These are phyloP conservation scores for Falco peregrinus DNA, from an alignment of 2,797 vertebrate species.

Conservation along the genomic window DNA sequence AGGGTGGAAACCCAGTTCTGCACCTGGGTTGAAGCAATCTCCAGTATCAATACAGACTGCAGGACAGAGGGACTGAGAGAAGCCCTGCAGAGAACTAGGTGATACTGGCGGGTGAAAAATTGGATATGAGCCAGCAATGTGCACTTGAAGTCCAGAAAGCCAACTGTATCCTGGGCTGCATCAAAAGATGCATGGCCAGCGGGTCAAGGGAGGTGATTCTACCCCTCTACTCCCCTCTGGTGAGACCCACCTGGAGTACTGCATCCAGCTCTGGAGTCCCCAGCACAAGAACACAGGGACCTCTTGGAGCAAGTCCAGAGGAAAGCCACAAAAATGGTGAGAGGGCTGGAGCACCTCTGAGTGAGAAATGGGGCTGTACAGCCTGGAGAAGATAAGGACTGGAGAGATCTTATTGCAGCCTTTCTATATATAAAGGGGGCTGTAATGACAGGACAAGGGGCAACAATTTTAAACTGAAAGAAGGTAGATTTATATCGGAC, in stretches of 20 bases:
- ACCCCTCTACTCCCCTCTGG: background rate
- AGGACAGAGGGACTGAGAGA: background rate
- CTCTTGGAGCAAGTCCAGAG: too few relatives aligned
- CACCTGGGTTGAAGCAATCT: too few relatives aligned
- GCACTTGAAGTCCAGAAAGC: background rate
- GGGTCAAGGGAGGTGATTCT: background rate
- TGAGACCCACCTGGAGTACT: background rate
- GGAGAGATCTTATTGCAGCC: background rate
- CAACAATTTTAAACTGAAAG: too few relatives aligned
- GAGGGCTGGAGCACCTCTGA: background rate
- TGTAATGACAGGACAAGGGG: background rate
- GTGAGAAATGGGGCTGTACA: background rate
- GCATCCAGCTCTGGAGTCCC: background rate
- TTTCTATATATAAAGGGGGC: background rate
- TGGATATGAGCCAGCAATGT: background rate
- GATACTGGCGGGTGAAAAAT: fast-evolving
- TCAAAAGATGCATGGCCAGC: background rate
- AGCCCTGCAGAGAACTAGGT: fast-evolving
- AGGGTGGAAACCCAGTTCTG: background rate
- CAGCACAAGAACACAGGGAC: background rate
- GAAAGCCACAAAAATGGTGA: background rate
- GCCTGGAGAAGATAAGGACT: background rate
- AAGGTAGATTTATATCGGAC: too few relatives aligned
- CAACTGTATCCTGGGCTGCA: background rate
- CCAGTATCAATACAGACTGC: background rate